Evolutionary conservation across 1,140 invertebrate species (phyloP), one percentile per base, ranked within the genome.

Genomic region (Cherax quadricarinatus): DNA sequence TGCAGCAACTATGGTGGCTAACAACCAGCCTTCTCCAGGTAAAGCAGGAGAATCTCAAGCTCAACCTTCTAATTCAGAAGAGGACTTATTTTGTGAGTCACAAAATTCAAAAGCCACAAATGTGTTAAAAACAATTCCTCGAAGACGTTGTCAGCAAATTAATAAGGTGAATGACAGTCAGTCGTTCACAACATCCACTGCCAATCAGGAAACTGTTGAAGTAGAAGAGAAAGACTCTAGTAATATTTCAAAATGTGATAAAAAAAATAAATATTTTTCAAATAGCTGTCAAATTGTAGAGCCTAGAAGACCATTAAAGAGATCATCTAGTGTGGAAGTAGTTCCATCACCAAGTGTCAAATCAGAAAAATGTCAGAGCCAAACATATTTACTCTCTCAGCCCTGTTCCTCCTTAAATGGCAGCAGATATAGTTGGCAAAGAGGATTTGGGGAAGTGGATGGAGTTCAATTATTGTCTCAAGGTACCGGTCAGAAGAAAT

Each of bases 311-410:
- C n/a, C 70, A 75, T 30, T 75, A 75, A 70, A 18, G 21, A 75
- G 70, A 30, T 30, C n/a, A 9, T 30, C 70, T 21, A 75, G 70
- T 75, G 12, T 75, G 30, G 70, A 75, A 75, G 30, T 75, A 75
- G 70, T 75, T 75, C 70, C 70, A 75, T 75, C 70, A 24, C 70
- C n/a, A 75, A 75, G 70, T 75, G n/a, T n/a, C 24, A 75, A 75
- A 30, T 75, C 21, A 5, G 70, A 75, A 30, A 21, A 75, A 24
- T 9, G 70, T 75, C 16, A 18, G 14, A 30, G 24, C n/a, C 21
- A 75, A n/a, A 30, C 30, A 30, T 7, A 75, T 21, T 18, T 6
- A 5, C 70, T 21, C 70, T 75, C 70, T 75, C 70, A 75, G 24
- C 24, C 70, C 30, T n/a, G 5, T 21, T 21, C 21, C 66, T 75